Evolutionary conservation across 2,888 invertebrate genomes (phyloP).

Genomic region (Hedya salicella): DNA sequence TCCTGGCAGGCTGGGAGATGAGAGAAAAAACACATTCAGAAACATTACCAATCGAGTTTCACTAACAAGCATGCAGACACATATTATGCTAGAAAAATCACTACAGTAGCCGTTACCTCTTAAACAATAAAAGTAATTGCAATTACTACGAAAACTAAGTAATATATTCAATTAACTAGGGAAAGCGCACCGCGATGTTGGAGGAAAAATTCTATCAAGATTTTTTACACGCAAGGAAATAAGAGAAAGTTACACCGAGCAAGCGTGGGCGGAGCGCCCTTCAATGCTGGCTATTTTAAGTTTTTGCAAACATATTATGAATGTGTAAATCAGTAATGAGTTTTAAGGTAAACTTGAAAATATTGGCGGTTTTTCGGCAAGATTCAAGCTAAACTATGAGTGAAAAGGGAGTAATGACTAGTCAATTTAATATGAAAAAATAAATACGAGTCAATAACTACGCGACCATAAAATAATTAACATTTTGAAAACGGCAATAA

Average conservation of each 20-base stretch:
- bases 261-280: constrained; percentile 52
- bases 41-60: constrained; percentile 79
- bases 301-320: constrained; percentile 16
- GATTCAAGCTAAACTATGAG: neutral
- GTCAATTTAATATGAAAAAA: neutral
- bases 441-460: constrained; percentile 46
- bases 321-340: neutral
- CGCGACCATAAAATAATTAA: constrained; percentile 46
- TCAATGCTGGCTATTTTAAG: constrained; percentile 34
- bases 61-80: constrained; percentile 75
- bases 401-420: neutral
- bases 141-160: constrained; percentile 71
- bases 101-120: constrained; percentile 59
- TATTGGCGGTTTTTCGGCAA: neutral
- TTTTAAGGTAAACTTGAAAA: constrained; percentile 6
- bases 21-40: constrained; percentile 85
- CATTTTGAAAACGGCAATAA: constrained; percentile 58
- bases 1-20: constrained; percentile 86
- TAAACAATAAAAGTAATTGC: constrained; percentile 70
- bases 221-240: constrained; percentile 82
- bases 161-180: constrained; percentile 77
- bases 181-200: constrained; percentile 78
- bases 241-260: constrained; percentile 64
- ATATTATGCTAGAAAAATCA: constrained; percentile 48
- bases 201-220: constrained; percentile 78